Percentiles rank a stretch among this genome's conserved stretches.
Conservation (phyloP, 1,140 invertebrate species). For the Pseudachorutes palmiensis region DNA sequence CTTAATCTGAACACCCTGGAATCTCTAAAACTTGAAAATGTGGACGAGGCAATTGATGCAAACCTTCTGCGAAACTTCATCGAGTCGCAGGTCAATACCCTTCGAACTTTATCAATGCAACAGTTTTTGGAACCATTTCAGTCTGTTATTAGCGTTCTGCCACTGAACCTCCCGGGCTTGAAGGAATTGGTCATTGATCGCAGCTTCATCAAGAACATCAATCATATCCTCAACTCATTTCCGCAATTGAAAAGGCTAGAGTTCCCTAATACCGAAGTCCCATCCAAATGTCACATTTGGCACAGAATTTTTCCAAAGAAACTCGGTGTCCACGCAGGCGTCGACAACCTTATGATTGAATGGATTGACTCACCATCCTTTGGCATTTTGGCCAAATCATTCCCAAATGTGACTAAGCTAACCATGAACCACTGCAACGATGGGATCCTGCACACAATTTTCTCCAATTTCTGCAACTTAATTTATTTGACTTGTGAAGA, state of each 20-base stretch:
- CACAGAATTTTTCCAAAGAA: background rate
- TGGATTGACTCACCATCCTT: background rate
- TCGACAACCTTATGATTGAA: background rate
- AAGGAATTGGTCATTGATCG: background rate
- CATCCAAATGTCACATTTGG: background rate
- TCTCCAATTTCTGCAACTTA: background rate
- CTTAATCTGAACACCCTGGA: background rate
- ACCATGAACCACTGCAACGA: background rate
- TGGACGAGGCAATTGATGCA: background rate
- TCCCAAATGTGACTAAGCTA: background rate
- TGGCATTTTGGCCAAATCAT: background rate
- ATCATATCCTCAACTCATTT: background rate
- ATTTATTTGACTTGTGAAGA: background rate
- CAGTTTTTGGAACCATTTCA: background rate
- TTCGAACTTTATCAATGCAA: background rate
- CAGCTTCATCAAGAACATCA: background rate
- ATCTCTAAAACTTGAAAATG: background rate
- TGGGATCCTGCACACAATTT: background rate
- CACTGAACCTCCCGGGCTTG: background rate
- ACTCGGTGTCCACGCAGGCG: background rate
- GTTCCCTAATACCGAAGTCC: background rate
- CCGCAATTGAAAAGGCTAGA: background rate
- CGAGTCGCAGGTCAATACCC: background rate
- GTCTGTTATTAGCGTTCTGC: background rate
- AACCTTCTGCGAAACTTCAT: background rate